phyloP scores from a whole-genome alignment of 2,797 vertebrate species.

The Anguilla anguilla region DNA sequence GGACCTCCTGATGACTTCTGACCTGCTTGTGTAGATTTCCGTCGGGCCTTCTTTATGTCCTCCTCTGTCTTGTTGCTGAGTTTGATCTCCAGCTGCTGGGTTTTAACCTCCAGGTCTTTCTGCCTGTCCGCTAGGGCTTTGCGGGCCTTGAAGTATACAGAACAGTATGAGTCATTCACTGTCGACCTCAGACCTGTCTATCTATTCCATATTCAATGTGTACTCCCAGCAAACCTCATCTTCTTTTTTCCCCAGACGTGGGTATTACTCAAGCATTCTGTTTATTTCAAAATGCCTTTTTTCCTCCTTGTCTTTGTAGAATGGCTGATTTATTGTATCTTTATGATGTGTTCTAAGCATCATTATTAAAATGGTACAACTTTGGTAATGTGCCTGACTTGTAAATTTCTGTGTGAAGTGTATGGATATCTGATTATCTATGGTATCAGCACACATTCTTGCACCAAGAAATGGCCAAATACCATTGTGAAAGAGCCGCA shows the following conservation, averaged over 20 bases:
- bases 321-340: neutral
- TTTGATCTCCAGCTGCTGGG: constrained; percentile 94
- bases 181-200: constrained; percentile 38
- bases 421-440: constrained; percentile 45
- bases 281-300: neutral
- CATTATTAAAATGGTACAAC: neutral
- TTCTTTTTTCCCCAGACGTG: neutral
- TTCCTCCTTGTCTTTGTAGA: constrained; percentile 4
- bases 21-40: constrained; percentile 99
- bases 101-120: constrained; percentile 95
- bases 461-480: constrained; percentile 47
- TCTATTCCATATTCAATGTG: too few relatives aligned
- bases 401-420: constrained; percentile 38
- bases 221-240: neutral
- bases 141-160: constrained; percentile 75
- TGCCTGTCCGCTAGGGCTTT: constrained; percentile 91
- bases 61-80: constrained; percentile 95
- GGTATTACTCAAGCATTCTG: neutral
- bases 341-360: neutral
- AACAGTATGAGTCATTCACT: constrained; percentile 44
- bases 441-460: constrained; percentile 46
- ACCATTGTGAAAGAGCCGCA: constrained; percentile 43
- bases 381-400: neutral
- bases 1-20: constrained; percentile 54
- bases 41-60: constrained; percentile 94